A percentile compares a stretch with the other conserved stretches of the same genome.
Conservation (phyloP, 2,113 vertebrate genomes). For the Spheniscus mendiculus region DNA sequence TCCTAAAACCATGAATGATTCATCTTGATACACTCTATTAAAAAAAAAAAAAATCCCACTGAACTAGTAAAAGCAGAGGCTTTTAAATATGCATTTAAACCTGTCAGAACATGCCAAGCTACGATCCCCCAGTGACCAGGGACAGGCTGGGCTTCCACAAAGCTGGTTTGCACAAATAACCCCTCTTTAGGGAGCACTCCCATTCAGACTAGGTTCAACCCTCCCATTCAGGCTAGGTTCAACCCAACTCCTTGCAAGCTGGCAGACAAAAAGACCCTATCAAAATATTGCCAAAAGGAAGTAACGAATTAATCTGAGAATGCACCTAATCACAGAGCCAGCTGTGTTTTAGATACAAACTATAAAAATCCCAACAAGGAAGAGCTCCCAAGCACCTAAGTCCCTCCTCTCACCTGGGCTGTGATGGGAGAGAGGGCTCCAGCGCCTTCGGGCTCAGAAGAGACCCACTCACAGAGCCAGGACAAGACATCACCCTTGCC, state of each 20-base stretch:
- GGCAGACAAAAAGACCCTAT: background rate
- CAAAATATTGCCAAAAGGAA: background rate
- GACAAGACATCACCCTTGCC: background rate
- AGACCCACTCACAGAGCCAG: background rate
- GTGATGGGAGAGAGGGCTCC: background rate
- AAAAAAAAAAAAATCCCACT: background rate
- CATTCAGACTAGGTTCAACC: background rate
- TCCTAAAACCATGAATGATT: background rate
- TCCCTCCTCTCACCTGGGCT: background rate
- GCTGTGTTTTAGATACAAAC: background rate
- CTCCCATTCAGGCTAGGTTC: background rate
- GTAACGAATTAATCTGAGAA: background rate
- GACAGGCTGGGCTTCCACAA: background rate
- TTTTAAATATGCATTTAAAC: background rate
- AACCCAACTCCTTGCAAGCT: background rate
- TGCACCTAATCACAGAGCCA: background rate
- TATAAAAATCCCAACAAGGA: background rate
- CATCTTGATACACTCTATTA: background rate
- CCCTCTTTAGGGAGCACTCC: background rate
- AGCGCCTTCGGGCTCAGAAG: background rate
- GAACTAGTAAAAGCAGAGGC: background rate
- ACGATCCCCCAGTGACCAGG: background rate
- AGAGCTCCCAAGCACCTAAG: background rate
- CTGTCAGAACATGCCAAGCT: background rate
- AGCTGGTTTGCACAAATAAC: background rate